Conservation (phyloP, 1,140 invertebrate species). For the Trichoplusia ni region DNA sequence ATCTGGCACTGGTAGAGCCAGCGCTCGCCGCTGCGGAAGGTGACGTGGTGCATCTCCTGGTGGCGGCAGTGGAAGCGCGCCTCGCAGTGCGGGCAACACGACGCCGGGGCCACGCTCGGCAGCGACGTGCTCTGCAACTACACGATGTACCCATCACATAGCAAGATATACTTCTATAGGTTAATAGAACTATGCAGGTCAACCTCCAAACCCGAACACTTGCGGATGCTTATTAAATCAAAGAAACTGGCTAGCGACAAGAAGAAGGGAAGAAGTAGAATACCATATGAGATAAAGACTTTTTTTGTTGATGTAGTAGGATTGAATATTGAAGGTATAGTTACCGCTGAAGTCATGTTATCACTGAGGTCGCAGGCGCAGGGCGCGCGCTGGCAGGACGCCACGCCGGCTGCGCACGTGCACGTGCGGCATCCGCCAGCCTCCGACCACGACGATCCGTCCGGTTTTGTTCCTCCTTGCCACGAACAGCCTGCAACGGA, state of each 20-base stretch:
- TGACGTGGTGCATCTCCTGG: slow-evolving; percentile 88
- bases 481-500: slow-evolving; percentile 65
- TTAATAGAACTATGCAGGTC: too few species aligned
- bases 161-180: too few species aligned
- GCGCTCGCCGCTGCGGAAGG: slow-evolving; percentile 89
- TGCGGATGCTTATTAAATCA: too few species aligned
- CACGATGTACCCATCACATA: too few species aligned
- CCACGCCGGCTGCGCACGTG: slow-evolving; percentile 67
- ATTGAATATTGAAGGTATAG: background rate
- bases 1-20: slow-evolving; percentile 96
- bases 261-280: too few species aligned
- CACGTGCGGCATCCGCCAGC: slow-evolving; percentile 72
- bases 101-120: slow-evolving; percentile 51
- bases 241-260: too few species aligned
- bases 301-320: too few species aligned
- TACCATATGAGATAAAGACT: too few species aligned
- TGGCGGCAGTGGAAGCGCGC: slow-evolving; percentile 87
- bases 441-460: slow-evolving; percentile 74
- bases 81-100: slow-evolving; percentile 91
- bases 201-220: too few species aligned
- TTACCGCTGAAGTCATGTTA: slow-evolving; percentile 54
- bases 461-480: slow-evolving; percentile 63
- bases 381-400: slow-evolving; percentile 58
- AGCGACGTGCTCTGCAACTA: slow-evolving; percentile 49
- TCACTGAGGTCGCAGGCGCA: slow-evolving; percentile 67